Base-by-base conservation (phyloP, 2,113 vertebrate genomes). In the Aspidoscelis tigris region DNA sequence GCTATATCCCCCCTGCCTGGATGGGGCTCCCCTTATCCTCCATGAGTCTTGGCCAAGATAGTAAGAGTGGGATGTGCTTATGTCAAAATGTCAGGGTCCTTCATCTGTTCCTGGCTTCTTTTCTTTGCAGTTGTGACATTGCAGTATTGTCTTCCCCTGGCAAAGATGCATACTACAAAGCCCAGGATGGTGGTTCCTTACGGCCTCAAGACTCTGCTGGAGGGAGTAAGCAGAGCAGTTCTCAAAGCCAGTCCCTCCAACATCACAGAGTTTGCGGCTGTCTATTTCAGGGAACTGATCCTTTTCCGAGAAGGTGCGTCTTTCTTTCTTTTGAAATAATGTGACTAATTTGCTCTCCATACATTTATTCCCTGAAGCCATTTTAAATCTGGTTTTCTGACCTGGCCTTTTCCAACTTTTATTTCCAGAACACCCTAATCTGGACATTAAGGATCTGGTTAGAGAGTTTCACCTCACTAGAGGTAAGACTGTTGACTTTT, bases 271-370 rank as follows among this genome's bases (percentile, higher is more conserved):
- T 97, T 95, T 81, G 92, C 93, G 7, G 91, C 91, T 9, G 11
- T 87, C 55, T 96, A 95, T 86, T 96, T 96, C 88, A 88, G 88
- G 72, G 94, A 95, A 50, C 92, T 96, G 2, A 26, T 90, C n/a
- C 0, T 82, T 20, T 96, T 96, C 76, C 89, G 87, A 89, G 88
- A 93, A 89, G 96, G 96, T 97, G 92, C 86, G 96, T 90, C 83
- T 44, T 16, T 41, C 74, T 33, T 66, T 76, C 8, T 66, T 66
- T 33, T 33, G 33, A 33, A 33, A 33, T 33, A 33, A 33, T 33
- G 33, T 33, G 33, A 7, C 5, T 3, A 16, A 11, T 6, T 10
- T 66, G 0, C 47, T 85, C 43, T 66, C 74, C 20, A 5, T 26
- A 47, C 47, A 22, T 2, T 61, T 7, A 39, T 26, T 18, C 65